Percentiles rank a stretch among this genome's conserved stretches.
phyloP scores from a whole-genome alignment of 2,797 vertebrate species.

The Leucoraja ocellata region DNA sequence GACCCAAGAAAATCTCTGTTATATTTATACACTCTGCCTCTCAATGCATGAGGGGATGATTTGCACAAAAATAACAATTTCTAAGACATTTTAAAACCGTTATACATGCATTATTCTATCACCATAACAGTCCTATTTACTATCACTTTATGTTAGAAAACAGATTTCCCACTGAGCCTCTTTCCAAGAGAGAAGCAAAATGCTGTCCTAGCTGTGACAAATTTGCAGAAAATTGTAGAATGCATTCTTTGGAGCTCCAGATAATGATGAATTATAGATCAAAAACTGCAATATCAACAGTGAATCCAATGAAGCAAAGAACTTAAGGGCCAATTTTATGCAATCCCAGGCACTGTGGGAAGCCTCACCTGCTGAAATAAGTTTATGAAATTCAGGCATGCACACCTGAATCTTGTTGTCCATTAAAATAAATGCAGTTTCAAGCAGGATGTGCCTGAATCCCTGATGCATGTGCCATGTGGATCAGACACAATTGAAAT shows the following conservation, averaged over 20 bases:
- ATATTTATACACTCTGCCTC: neutral
- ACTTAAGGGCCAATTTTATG: neutral
- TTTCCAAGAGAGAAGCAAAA: neutral
- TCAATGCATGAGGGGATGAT: neutral
- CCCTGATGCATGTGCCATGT: neutral
- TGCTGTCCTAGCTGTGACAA: neutral
- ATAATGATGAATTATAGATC: constrained; percentile 1
- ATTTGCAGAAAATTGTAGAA: neutral
- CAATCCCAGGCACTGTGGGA: neutral
- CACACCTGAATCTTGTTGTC: neutral
- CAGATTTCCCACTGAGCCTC: neutral
- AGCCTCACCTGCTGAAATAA: neutral
- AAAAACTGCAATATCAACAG: neutral
- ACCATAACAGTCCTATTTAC: neutral
- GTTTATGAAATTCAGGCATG: neutral
- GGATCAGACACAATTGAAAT: neutral
- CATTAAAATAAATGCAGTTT: neutral
- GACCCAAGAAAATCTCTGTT: neutral
- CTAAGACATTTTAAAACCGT: neutral
- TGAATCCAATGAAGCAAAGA: neutral
- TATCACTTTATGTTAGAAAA: neutral
- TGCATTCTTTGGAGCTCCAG: neutral
- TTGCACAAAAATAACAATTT: neutral
- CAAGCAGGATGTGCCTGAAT: neutral
- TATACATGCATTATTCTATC: neutral